Conservation (phyloP, 2,113 vertebrate genomes). For the Gallinago undulata region DNA sequence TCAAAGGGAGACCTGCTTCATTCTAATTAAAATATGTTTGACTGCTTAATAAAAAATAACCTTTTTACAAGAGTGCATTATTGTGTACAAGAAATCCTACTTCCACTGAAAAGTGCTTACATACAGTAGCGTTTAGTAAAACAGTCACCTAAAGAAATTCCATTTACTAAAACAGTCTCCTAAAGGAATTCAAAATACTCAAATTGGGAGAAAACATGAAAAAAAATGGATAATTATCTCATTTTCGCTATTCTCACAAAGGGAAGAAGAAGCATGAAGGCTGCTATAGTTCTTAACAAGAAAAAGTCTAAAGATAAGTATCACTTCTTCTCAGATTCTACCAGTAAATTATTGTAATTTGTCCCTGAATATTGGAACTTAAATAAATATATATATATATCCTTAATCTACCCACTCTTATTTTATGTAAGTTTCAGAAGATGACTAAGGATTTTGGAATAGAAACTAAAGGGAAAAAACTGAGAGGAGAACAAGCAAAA, state of each 20-base stretch:
- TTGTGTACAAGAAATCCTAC: not conserved
- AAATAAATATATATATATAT: not conserved
- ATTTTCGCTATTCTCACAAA: not conserved
- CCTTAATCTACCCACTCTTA: not conserved
- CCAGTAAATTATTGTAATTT: not conserved
- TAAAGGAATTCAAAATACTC: not conserved
- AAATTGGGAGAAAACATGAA: not conserved
- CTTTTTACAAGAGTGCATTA: not conserved
- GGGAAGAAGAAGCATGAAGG: not conserved
- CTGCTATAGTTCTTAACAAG: not conserved
- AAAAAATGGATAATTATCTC: not conserved
- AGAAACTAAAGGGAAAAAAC: not conserved
- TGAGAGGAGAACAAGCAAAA: not conserved
- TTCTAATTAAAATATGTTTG: slow-evolving; percentile 30
- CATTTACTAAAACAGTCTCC: not conserved
- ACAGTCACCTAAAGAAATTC: not conserved
- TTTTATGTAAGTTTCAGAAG: not conserved
- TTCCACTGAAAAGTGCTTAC: not conserved
- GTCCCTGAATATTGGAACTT: not conserved
- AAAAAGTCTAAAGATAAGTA: not conserved
- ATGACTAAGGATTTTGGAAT: not conserved
- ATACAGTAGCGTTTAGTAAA: not conserved
- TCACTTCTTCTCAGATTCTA: not conserved
- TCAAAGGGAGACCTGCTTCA: not conserved
- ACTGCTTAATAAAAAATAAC: slow-evolving; percentile 22